Conservation (phyloP, 2,888 invertebrate genomes). For the Terebella lapidaria region DNA sequence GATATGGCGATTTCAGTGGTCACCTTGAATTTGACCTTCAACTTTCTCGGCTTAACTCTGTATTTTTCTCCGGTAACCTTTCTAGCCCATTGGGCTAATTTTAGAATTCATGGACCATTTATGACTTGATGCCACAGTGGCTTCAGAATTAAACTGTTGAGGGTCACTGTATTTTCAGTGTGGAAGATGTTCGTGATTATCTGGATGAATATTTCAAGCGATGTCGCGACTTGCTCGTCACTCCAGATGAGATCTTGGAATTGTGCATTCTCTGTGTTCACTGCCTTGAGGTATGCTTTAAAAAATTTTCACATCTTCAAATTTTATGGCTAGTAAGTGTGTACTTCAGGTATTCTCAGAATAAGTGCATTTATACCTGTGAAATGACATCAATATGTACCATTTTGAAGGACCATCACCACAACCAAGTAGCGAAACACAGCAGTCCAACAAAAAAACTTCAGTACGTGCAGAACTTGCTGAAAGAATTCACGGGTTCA, state of each 20-base stretch:
- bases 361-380: background rate
- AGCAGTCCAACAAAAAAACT: background rate
- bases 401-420: background rate
- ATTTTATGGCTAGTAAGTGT: background rate
- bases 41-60: too few species aligned
- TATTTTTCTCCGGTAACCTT: too few species aligned
- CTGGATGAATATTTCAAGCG: background rate
- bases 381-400: background rate
- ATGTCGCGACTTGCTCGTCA: background rate
- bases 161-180: constrained; percentile 28
- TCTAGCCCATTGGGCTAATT: too few species aligned
- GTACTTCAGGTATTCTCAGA: background rate
- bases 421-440: background rate
- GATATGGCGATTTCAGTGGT: too few species aligned
- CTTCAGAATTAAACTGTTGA: too few species aligned
- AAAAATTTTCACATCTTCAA: background rate
- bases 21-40: too few species aligned
- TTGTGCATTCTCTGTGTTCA: background rate
- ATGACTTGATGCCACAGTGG: too few species aligned
- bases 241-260: background rate
- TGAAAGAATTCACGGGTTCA: background rate
- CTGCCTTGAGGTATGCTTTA: background rate
- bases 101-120: too few species aligned
- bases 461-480: background rate
- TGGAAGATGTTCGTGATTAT: constrained; percentile 21